Percentiles rank a stretch among this genome's conserved stretches.
These are phyloP conservation scores for Cyprinodon variegatus DNA, from an alignment of 2,113 vertebrate species.

Conservation along the genomic window DNA sequence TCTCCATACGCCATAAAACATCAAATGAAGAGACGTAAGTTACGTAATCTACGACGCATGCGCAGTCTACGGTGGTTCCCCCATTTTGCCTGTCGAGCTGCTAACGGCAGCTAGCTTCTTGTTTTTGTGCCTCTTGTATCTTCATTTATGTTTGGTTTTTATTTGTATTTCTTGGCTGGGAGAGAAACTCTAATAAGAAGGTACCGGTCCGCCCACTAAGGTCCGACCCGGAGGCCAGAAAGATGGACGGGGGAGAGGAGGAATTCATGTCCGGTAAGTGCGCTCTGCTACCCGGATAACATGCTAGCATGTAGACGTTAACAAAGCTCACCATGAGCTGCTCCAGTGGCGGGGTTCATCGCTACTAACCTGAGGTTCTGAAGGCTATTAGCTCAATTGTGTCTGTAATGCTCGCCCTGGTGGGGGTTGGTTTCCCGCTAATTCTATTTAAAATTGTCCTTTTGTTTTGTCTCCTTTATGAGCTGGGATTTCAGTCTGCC, in stretches of 20 bases:
- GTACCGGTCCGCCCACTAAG: rapidly evolving
- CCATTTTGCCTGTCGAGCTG: constrained; percentile 62
- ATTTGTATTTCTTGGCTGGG: background rate
- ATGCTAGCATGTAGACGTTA: background rate
- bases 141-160: background rate
- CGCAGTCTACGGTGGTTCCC: constrained; percentile 24
- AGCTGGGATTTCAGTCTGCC: too few species aligned
- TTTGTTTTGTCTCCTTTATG: background rate
- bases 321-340: background rate
- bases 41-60: constrained; percentile 49
- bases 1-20: background rate
- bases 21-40: background rate
- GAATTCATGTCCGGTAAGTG: constrained; percentile 74
- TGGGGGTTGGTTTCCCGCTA: background rate
- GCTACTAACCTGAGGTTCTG: background rate
- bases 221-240: background rate
- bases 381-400: background rate
- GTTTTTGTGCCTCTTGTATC: background rate
- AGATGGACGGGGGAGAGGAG: constrained; percentile 80
- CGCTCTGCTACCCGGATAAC: constrained; percentile 40
- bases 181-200: too few species aligned
- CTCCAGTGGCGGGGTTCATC: too few species aligned
- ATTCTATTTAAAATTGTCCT: background rate
- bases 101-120: constrained; percentile 1
- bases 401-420: background rate